Evolutionary conservation across 2,888 invertebrate genomes (phyloP).

Genomic region (Antitype chi): DNA sequence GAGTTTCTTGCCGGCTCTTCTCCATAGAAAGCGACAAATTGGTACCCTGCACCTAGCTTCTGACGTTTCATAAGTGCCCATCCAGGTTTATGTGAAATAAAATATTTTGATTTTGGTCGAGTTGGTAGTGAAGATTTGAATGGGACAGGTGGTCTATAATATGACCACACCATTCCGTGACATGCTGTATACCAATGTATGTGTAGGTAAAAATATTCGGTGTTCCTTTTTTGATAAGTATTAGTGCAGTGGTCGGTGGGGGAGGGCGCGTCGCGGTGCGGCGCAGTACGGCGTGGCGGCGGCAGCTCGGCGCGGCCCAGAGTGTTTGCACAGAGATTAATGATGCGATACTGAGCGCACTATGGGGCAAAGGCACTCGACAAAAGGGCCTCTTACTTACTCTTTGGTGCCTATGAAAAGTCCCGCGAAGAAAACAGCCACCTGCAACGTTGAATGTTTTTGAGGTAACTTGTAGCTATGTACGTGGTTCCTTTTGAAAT

Average conservation of each 20-base stretch:
- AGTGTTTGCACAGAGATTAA: slow-evolving; percentile 87
- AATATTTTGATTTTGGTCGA: neutral
- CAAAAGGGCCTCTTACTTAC: slow-evolving; percentile 88
- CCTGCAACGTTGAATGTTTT: slow-evolving; percentile 58
- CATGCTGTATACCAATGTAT: slow-evolving; percentile 12
- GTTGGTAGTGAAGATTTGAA: neutral
- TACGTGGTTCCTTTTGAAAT: slow-evolving; percentile 19
- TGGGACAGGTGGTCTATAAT: neutral
- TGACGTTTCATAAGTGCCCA: too few species aligned
- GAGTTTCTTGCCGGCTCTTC: too few species aligned
- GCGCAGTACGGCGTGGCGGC: slow-evolving; percentile 13
- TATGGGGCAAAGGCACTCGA: slow-evolving; percentile 81
- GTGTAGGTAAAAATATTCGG: slow-evolving; percentile 40
- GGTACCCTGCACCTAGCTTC: too few species aligned
- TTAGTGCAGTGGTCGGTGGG: slow-evolving; percentile 58
- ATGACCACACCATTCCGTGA: neutral
- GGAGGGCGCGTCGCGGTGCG: slow-evolving; percentile 12
- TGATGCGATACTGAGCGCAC: slow-evolving; percentile 84
- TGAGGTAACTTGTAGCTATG: slow-evolving; percentile 32
- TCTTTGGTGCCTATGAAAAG: slow-evolving; percentile 83
- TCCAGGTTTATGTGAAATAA: too few species aligned
- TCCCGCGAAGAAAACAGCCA: slow-evolving; percentile 75
- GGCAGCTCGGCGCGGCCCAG: slow-evolving; percentile 63
- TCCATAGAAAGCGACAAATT: too few species aligned
- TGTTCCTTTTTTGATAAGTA: slow-evolving; percentile 59